These are phyloP conservation scores for Teleiodes luculella DNA, from an alignment of 2,888 invertebrate species.

Conservation along the genomic window DNA sequence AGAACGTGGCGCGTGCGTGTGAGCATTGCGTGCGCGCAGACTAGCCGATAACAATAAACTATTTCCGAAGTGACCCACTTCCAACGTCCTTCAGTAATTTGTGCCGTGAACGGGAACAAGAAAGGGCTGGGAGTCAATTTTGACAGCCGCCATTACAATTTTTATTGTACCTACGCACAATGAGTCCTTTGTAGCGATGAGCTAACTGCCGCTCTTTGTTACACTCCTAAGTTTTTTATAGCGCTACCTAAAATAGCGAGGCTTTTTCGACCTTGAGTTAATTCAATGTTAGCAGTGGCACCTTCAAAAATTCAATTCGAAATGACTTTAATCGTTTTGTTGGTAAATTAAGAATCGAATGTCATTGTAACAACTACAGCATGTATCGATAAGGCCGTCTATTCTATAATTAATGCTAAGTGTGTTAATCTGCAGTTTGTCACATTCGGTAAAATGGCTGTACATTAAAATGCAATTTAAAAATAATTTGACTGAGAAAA, in stretches of 20 bases:
- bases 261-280: constrained; percentile 44
- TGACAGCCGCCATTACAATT: constrained; percentile 53
- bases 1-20: constrained; percentile 53
- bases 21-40: constrained; percentile 70
- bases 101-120: constrained; percentile 76
- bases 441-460: constrained; percentile 35
- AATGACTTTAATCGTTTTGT: constrained; percentile 30
- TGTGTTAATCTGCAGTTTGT: constrained; percentile 49
- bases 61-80: constrained; percentile 79
- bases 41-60: constrained; percentile 78
- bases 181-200: constrained; percentile 43
- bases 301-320: constrained; percentile 26
- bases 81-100: constrained; percentile 76
- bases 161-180: constrained; percentile 51
- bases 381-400: constrained; percentile 26
- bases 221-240: constrained; percentile 21
- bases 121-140: constrained; percentile 69
- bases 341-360: constrained; percentile 28
- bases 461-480: constrained; percentile 67
- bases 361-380: constrained; percentile 36
- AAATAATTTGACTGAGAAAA: constrained; percentile 50
- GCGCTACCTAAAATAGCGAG: constrained; percentile 34
- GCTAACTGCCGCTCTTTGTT: constrained; percentile 47
- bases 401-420: constrained; percentile 50
- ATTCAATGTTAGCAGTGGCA: constrained; percentile 33